phyloP scores from a whole-genome alignment of 2,888 invertebrate genomes.

The Calameuta filiformis region DNA sequence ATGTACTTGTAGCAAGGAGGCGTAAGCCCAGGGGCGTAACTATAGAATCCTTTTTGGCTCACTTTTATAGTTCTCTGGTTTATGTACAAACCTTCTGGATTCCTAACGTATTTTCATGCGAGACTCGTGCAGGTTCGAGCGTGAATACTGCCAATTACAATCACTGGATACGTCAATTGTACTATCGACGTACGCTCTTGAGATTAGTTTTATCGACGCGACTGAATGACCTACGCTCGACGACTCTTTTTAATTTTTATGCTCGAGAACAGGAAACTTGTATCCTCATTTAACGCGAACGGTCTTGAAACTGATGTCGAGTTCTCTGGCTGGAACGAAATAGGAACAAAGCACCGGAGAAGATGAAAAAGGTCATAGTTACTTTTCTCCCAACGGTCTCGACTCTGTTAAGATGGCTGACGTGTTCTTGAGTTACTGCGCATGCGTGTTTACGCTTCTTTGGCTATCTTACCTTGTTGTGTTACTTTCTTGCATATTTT shows the following conservation, averaged over 20 bases:
- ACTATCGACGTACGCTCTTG: background rate
- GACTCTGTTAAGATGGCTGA: background rate
- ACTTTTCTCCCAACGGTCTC: background rate
- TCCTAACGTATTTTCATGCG: background rate
- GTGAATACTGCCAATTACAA: background rate
- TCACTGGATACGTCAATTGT: background rate
- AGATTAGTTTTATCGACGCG: background rate
- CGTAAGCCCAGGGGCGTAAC: conserved; percentile 3
- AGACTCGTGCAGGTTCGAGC: background rate
- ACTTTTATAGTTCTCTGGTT: background rate
- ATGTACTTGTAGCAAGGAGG: conserved; percentile 1
- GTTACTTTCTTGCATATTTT: background rate
- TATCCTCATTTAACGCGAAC: background rate
- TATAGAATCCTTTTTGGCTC: background rate
- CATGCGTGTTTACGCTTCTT: background rate
- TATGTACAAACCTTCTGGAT: background rate
- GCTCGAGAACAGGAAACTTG: background rate
- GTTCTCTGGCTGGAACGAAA: background rate
- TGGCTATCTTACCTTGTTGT: background rate
- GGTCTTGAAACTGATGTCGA: background rate
- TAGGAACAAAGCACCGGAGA: background rate
- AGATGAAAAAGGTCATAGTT: background rate
- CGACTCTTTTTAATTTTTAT: background rate
- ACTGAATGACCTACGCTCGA: background rate
- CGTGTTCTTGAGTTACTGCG: background rate